Conservation (phyloP, 2,113 vertebrate genomes). For the Pelobates fuscus region DNA sequence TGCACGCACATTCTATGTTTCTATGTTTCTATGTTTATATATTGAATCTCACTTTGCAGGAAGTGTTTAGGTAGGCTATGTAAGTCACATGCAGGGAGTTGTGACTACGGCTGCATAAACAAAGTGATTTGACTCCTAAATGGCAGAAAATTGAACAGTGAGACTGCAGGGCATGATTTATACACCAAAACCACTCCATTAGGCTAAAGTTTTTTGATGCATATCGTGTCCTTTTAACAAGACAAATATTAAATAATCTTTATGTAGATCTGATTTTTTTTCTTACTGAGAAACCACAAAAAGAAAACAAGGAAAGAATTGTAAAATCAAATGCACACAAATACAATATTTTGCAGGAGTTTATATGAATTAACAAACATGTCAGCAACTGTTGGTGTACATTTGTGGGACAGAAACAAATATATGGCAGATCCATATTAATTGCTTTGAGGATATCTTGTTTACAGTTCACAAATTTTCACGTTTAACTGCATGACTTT, state of each 20-base stretch:
- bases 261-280: slow-evolving; percentile 1
- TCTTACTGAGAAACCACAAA: slow-evolving; percentile 17
- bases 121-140: too few species aligned
- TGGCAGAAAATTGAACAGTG: too few species aligned
- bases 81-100: too few species aligned
- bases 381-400: slow-evolving; percentile 23
- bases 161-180: too few species aligned
- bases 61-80: too few species aligned
- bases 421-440: slow-evolving; percentile 25
- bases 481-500: neutral
- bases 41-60: too few species aligned
- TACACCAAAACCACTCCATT: too few species aligned
- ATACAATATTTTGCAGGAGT: slow-evolving; percentile 17
- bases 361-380: slow-evolving; percentile 20
- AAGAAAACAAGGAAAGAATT: slow-evolving; percentile 1
- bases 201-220: too few species aligned
- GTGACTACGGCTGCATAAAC: too few species aligned
- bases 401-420: slow-evolving; percentile 13
- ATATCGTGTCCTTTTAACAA: too few species aligned
- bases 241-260: slow-evolving; percentile 25
- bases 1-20: too few species aligned
- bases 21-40: too few species aligned
- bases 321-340: slow-evolving; percentile 4
- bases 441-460: slow-evolving; percentile 30
- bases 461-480: slow-evolving; percentile 18